A percentile compares a stretch with the other conserved stretches of the same genome.
Conservation (phyloP, 2,888 invertebrate species). For the Diloba caeruleocephala region DNA sequence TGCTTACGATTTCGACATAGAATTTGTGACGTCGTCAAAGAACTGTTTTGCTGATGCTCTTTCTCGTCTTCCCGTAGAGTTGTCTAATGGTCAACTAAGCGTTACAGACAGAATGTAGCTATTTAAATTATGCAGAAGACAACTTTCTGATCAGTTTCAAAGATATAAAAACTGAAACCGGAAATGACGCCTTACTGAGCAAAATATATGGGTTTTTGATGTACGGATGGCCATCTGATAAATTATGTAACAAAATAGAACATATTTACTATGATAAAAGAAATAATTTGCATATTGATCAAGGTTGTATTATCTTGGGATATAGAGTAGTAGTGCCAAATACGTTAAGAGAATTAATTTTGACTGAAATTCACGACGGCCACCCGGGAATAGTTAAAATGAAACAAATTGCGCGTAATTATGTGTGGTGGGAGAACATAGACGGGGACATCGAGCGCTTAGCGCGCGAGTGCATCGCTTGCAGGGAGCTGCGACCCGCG, state of each 20-base stretch:
- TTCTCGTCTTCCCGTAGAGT: too few species aligned
- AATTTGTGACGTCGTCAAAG: too few species aligned
- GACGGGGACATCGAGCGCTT: constrained; percentile 31
- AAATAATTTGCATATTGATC: constrained; percentile 1
- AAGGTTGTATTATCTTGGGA: constrained; percentile 35
- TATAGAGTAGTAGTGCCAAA: constrained; percentile 38
- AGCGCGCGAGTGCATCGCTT: constrained; percentile 3
- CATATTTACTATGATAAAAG: background rate
- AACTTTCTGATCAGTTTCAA: background rate
- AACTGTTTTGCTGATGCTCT: too few species aligned
- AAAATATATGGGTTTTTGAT: background rate
- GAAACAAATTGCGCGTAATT: constrained; percentile 45
- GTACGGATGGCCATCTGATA: background rate
- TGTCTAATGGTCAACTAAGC: too few species aligned
- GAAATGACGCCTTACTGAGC: background rate
- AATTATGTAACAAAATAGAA: constrained; percentile 1
- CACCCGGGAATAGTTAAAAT: constrained; percentile 45
- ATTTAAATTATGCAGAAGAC: background rate
- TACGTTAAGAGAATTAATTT: constrained; percentile 13
- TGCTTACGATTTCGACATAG: too few species aligned
- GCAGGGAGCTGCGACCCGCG: constrained; percentile 14
- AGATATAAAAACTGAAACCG: background rate
- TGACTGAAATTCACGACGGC: constrained; percentile 40
- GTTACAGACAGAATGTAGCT: background rate
- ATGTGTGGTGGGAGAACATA: constrained; percentile 44